A percentile compares a stretch with the other conserved stretches of the same genome.
Evolutionary conservation across 2,113 vertebrate species (phyloP).

Genomic region (Channa maculata): DNA sequence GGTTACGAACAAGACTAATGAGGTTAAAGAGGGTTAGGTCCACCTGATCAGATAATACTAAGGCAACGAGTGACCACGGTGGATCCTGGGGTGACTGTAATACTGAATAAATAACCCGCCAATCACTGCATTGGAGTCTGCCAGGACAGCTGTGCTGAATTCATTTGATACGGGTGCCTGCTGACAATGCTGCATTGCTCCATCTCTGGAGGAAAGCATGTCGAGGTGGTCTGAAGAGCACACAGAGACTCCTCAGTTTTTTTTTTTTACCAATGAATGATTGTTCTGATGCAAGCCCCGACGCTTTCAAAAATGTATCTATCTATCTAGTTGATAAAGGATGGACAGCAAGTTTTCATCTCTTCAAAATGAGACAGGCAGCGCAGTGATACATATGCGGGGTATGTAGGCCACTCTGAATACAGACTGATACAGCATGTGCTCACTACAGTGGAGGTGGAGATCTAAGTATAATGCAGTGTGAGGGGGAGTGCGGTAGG

Average conservation of each 20-base stretch:
- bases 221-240: conserved; percentile 65
- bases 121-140: conserved; percentile 62
- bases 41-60: conserved; percentile 65
- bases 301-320: background rate
- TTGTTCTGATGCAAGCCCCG: conserved; percentile 28
- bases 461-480: conserved; percentile 80
- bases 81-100: conserved; percentile 61
- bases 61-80: conserved; percentile 62
- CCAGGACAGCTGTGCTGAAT: conserved; percentile 82
- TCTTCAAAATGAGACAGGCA: conserved; percentile 42
- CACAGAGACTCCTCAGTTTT: conserved; percentile 44
- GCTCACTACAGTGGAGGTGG: conserved; percentile 79
- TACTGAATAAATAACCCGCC: conserved; percentile 70
- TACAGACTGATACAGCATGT: conserved; percentile 70
- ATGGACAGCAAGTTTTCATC: conserved; percentile 31
- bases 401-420: conserved; percentile 78
- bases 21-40: conserved; percentile 53
- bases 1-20: conserved; percentile 49
- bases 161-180: conserved; percentile 81
- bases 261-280: conserved; percentile 39
- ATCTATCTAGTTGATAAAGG: conserved; percentile 3
- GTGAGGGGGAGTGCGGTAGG: conserved; percentile 77
- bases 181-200: conserved; percentile 78
- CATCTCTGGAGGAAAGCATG: conserved; percentile 71
- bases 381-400: conserved; percentile 59